These are phyloP conservation scores for Pentalonia nigronervosa DNA, from an alignment of 1,140 invertebrate genomes.

Conservation along the genomic window DNA sequence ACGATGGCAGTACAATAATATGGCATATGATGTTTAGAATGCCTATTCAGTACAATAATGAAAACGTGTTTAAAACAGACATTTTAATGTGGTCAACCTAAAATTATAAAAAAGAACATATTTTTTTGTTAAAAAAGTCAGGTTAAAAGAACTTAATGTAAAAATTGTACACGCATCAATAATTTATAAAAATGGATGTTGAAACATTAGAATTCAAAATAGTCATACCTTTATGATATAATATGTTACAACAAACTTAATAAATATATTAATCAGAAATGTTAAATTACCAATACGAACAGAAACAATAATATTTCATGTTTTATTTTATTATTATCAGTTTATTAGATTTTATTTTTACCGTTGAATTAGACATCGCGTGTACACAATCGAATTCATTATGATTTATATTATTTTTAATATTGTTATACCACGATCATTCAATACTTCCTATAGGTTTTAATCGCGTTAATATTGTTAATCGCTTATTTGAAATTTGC, in stretches of 20 bases:
- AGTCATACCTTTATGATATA: background rate
- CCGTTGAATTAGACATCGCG: background rate
- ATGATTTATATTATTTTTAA: background rate
- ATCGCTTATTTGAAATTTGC: background rate
- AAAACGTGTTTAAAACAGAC: background rate
- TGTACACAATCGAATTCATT: constrained; percentile 19
- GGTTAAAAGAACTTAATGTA: background rate
- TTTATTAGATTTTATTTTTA: constrained; percentile 5
- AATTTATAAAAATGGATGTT: background rate
- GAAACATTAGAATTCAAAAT: background rate
- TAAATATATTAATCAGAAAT: background rate
- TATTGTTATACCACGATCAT: background rate
- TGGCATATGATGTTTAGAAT: background rate
- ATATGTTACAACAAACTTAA: too few relatives aligned
- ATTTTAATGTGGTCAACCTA: background rate
- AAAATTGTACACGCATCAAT: background rate
- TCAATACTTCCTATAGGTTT: background rate
- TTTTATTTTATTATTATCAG: background rate
- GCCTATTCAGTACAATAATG: background rate
- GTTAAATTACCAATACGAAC: background rate
- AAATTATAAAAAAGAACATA: background rate
- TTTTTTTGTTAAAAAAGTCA: too few relatives aligned
- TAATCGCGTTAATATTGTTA: constrained; percentile 7
- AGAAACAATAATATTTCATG: background rate
- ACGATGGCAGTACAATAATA: too few relatives aligned